Percentiles rank a stretch among this genome's conserved stretches.
Evolutionary conservation across 2,888 invertebrate species (phyloP).

Genomic region (Scaptomyza cyrtandrae): DNA sequence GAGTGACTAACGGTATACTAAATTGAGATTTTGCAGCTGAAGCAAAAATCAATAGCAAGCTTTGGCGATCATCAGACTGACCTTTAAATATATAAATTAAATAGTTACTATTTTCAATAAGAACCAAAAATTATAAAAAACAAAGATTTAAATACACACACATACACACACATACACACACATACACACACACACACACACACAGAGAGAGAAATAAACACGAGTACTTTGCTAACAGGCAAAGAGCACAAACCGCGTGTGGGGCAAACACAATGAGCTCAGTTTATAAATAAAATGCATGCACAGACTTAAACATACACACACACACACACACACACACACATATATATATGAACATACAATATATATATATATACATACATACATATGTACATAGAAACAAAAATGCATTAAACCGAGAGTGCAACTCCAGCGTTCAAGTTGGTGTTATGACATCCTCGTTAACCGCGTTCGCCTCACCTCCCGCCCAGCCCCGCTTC

Average conservation of each 20-base stretch:
- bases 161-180: background rate
- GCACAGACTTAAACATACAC: background rate
- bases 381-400: background rate
- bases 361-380: too few species aligned
- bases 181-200: background rate
- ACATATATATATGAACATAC: background rate
- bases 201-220: background rate
- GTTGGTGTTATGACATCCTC: slow-evolving; percentile 46
- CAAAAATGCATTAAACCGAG: slow-evolving; percentile 5
- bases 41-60: background rate
- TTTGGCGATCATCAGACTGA: background rate
- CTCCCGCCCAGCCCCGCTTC: background rate
- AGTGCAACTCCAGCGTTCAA: slow-evolving; percentile 36
- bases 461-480: background rate
- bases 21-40: too few species aligned
- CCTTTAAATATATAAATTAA: background rate
- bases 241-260: slow-evolving; percentile 25
- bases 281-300: slow-evolving; percentile 8
- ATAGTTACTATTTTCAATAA: background rate
- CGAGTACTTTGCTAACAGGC: background rate
- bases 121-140: background rate
- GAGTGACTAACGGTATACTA: background rate
- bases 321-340: too few species aligned
- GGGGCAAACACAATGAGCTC: slow-evolving; percentile 38
- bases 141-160: background rate